These are phyloP conservation scores for Leptopilina myrica DNA, from an alignment of 2,888 invertebrate genomes.

Conservation along the genomic window DNA sequence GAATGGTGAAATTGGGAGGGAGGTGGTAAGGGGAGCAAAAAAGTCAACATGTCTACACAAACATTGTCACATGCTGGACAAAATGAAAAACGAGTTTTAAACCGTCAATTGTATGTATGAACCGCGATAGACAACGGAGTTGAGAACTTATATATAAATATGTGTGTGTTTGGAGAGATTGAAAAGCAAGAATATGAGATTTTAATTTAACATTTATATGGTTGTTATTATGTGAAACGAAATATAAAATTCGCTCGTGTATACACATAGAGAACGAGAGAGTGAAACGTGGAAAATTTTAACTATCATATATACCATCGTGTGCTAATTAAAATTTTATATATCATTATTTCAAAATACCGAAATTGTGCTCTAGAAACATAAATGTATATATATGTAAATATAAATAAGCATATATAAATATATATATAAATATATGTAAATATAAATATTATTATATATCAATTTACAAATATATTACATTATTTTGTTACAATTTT, in stretches of 20 bases:
- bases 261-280: background rate
- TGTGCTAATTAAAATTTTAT: background rate
- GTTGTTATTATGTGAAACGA: background rate
- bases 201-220: background rate
- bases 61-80: conserved; percentile 12
- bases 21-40: background rate
- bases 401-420: too few species aligned
- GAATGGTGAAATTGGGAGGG: too few species aligned
- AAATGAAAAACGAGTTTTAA: conserved; percentile 25
- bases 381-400: too few species aligned
- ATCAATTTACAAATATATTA: too few species aligned
- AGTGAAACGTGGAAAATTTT: background rate
- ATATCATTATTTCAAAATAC: background rate
- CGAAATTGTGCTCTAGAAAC: too few species aligned
- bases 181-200: background rate
- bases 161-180: too few species aligned
- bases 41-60: conserved; percentile 34
- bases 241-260: background rate
- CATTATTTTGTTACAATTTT: too few species aligned
- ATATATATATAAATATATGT: too few species aligned
- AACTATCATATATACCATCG: background rate
- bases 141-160: background rate
- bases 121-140: background rate
- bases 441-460: too few species aligned
- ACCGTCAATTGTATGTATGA: conserved; percentile 23